These are phyloP conservation scores for Teleogryllus oceanicus DNA, from an alignment of 2,888 invertebrate genomes.

Conservation along the genomic window DNA sequence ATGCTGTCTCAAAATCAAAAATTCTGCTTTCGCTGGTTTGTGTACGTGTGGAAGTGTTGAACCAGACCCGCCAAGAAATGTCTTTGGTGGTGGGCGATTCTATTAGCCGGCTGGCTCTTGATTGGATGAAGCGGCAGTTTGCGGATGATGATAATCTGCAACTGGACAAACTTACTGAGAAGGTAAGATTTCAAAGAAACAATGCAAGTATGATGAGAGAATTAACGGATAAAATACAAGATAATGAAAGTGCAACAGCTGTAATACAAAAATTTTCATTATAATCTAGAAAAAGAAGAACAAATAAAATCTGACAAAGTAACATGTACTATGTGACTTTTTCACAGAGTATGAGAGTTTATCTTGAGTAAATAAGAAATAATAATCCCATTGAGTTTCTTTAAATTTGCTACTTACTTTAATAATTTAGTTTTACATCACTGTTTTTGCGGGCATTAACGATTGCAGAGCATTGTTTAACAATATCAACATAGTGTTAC, in stretches of 20 bases:
- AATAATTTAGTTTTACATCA: background rate
- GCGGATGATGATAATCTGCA: conserved; percentile 45
- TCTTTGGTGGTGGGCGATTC: conserved; percentile 54
- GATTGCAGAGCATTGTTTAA: too few species aligned
- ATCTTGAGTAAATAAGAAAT: too few species aligned
- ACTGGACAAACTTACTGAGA: conserved; percentile 53
- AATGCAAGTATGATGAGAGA: background rate
- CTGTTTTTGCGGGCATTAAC: background rate
- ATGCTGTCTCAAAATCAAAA: conserved; percentile 60
- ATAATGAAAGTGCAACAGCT: too few species aligned
- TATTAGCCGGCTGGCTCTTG: conserved; percentile 60
- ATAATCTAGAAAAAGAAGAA: too few species aligned
- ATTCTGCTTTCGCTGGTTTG: conserved; percentile 63
- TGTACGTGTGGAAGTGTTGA: conserved; percentile 69
- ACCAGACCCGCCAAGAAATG: conserved; percentile 67
- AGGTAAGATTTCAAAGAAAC: conserved; percentile 46
- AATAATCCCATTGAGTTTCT: too few species aligned
- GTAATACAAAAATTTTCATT: too few species aligned
- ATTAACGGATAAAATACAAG: background rate
- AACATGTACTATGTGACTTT: too few species aligned
- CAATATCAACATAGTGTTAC: too few species aligned
- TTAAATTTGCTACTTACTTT: too few species aligned
- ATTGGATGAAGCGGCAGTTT: conserved; percentile 56
- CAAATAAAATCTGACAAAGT: too few species aligned
- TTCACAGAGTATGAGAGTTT: too few species aligned